Evolutionary conservation across 2,113 vertebrate species (phyloP).

Genomic region (Rhegmatorhina hoffmannsi): DNA sequence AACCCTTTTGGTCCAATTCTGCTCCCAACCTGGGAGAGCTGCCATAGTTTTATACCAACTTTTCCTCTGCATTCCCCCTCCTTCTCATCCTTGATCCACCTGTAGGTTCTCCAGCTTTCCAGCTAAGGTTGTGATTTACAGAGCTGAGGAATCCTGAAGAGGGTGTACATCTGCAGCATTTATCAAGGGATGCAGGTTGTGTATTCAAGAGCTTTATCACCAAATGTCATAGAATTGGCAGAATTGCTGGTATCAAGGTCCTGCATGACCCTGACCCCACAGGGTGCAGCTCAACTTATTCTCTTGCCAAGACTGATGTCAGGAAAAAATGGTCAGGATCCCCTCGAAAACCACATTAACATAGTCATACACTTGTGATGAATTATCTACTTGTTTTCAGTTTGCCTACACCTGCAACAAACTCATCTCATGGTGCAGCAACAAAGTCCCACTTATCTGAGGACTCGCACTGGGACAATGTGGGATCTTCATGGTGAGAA

Average conservation of each 20-base stretch:
- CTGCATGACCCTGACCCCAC: fast-evolving
- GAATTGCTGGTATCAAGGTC: background rate
- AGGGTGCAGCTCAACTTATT: background rate
- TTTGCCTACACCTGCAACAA: background rate
- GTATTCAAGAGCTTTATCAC: background rate
- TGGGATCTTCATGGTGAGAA: background rate
- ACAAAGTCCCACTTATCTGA: background rate
- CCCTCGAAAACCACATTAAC: background rate
- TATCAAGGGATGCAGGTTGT: fast-evolving
- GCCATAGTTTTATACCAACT: background rate
- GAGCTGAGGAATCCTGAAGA: background rate
- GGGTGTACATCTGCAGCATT: background rate
- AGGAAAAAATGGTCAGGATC: background rate
- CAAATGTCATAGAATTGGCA: background rate
- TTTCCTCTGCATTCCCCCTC: background rate
- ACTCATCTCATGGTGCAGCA: background rate
- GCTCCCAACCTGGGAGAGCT: background rate
- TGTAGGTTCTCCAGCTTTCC: background rate
- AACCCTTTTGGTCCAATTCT: background rate
- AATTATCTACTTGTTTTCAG: background rate
- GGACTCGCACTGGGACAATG: background rate
- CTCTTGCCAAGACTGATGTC: background rate
- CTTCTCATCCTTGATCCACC: background rate
- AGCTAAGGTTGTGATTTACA: background rate
- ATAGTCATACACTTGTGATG: background rate